phyloP scores from a whole-genome alignment of 1,140 invertebrate genomes.

The Cryptotermes secundus region DNA sequence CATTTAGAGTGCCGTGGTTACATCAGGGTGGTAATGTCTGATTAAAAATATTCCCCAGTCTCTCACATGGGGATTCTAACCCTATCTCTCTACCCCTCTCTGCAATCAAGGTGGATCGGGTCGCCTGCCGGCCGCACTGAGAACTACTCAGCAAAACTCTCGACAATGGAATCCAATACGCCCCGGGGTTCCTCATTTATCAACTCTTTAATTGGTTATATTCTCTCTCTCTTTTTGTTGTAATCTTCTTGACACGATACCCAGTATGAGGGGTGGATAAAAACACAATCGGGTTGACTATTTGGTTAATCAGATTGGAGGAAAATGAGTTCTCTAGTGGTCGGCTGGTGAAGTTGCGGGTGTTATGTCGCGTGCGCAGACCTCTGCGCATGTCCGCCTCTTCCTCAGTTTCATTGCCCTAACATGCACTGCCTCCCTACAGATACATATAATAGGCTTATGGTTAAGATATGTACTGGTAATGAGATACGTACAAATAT shows the following conservation, averaged over 20 bases:
- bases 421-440: too few species aligned
- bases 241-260: background rate
- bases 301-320: too few species aligned
- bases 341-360: too few species aligned
- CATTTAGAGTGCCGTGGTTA: background rate
- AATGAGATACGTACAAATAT: too few species aligned
- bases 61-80: slow-evolving; percentile 2
- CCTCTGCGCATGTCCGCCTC: too few species aligned
- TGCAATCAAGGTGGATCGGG: background rate
- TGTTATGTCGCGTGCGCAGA: too few species aligned
- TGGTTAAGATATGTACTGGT: too few species aligned
- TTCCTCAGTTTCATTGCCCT: too few species aligned
- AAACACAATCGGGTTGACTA: too few species aligned
- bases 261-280: background rate
- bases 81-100: background rate
- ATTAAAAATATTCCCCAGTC: slow-evolving; percentile 19
- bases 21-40: background rate
- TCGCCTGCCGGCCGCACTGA: background rate
- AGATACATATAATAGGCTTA: too few species aligned
- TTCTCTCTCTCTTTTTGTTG: background rate
- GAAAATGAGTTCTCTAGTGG: too few species aligned
- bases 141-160: background rate
- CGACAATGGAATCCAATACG: background rate
- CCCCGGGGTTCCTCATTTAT: background rate
- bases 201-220: slow-evolving; percentile 4